phyloP scores from a whole-genome alignment of 2,888 invertebrate species.

The Scotopteryx bipunctaria region DNA sequence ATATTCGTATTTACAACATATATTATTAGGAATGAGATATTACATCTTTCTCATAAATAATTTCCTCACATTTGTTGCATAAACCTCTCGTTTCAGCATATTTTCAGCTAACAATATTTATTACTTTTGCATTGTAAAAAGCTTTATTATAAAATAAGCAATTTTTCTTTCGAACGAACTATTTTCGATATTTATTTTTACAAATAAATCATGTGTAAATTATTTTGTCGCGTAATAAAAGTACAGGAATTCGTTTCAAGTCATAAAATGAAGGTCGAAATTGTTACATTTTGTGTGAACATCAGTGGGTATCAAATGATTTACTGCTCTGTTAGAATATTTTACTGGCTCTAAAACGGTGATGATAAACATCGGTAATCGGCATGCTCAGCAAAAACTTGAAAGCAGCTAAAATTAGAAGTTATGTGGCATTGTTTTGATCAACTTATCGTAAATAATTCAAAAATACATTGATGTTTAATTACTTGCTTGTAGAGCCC shows the following conservation, averaged over 20 bases:
- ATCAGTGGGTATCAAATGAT: conserved; percentile 14
- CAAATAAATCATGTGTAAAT: conserved; percentile 9
- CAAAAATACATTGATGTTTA: no score
- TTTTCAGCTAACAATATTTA: background rate
- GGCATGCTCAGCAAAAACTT: no score
- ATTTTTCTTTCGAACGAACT: background rate
- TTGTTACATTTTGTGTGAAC: conserved; percentile 19
- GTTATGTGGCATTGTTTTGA: background rate
- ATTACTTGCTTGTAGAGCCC: no score
- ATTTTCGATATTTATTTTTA: conserved; percentile 3
- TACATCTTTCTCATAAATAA: background rate
- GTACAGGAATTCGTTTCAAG: conserved; percentile 10
- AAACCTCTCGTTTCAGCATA: background rate
- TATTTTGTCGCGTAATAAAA: conserved; percentile 14
- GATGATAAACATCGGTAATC: conserved; percentile 2
- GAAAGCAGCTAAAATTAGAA: background rate
- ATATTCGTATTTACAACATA: no score
- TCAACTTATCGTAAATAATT: no score
- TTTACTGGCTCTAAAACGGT: conserved; percentile 3
- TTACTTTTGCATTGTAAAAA: conserved; percentile 5
- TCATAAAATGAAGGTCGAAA: conserved; percentile 11
- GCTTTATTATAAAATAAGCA: background rate
- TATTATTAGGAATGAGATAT: background rate
- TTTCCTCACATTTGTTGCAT: background rate
- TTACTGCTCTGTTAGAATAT: conserved; percentile 2